Evolutionary conservation across 2,113 vertebrate species (phyloP).

Genomic region (Ictalurus punctatus): DNA sequence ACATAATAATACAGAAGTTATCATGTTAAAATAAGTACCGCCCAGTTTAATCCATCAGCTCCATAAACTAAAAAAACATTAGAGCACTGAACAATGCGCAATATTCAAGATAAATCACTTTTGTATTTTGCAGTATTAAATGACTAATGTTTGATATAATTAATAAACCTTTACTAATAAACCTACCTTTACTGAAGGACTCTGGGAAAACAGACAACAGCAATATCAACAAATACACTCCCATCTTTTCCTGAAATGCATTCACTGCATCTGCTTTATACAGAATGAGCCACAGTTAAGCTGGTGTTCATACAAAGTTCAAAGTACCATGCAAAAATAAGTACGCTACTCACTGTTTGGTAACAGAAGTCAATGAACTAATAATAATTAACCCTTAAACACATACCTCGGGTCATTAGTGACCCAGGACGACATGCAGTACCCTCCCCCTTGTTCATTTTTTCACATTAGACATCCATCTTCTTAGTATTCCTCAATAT

Average conservation of each 20-base stretch:
- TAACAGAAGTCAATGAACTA: neutral
- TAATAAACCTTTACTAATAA: neutral
- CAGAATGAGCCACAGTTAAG: neutral
- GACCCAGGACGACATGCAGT: too few relatives aligned
- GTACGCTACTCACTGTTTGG: neutral
- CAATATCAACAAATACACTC: constrained; percentile 8
- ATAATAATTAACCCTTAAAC: too few relatives aligned
- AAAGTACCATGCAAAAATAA: neutral
- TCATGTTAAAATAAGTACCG: neutral
- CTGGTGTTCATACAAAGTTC: neutral
- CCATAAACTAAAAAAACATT: neutral
- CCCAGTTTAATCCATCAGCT: neutral
- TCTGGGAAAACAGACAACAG: constrained; percentile 6
- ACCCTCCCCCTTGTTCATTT: too few relatives aligned
- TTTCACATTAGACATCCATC: too few relatives aligned
- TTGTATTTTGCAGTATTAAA: neutral
- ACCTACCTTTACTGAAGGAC: neutral
- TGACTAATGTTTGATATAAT: neutral
- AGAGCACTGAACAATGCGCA: neutral
- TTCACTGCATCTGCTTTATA: neutral
- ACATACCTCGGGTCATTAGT: too few relatives aligned
- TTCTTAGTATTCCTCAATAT: too few relatives aligned
- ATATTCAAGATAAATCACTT: neutral
- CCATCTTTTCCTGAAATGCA: constrained; percentile 16
- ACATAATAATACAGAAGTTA: neutral